phyloP scores from a whole-genome alignment of 2,888 invertebrate species.

The Bembecia ichneumoniformis region DNA sequence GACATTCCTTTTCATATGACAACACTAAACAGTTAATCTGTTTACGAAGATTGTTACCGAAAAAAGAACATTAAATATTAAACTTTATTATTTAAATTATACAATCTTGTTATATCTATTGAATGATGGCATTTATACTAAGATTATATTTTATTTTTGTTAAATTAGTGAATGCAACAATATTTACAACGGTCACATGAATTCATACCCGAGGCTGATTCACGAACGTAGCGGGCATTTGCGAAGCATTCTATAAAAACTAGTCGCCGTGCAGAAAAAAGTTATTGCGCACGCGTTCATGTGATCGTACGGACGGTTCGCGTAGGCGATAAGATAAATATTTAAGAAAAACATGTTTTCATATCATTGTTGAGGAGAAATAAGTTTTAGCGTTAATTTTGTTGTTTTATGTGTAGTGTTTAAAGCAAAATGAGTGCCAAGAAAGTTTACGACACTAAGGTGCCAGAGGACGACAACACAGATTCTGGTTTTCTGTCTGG shows the following conservation, averaged over 20 bases:
- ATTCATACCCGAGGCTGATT: too few relatives aligned
- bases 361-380: slow-evolving; percentile 21
- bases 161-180: too few relatives aligned
- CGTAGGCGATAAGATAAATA: slow-evolving; percentile 12
- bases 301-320: slow-evolving; percentile 22
- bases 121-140: too few relatives aligned
- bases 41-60: too few relatives aligned
- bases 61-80: too few relatives aligned
- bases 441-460: slow-evolving; percentile 43
- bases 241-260: not conserved
- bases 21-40: too few relatives aligned
- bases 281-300: slow-evolving; percentile 38
- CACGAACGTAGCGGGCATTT: not conserved
- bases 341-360: slow-evolving; percentile 35
- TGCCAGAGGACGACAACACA: slow-evolving; percentile 37
- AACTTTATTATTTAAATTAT: too few relatives aligned
- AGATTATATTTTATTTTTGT: too few relatives aligned
- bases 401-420: slow-evolving; percentile 13
- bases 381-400: slow-evolving; percentile 8
- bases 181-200: too few relatives aligned
- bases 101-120: too few relatives aligned
- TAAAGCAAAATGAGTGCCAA: slow-evolving; percentile 51
- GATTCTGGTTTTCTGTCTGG: slow-evolving; percentile 58
- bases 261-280: not conserved
- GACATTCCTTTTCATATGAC: too few relatives aligned